Evolutionary conservation across 1,140 invertebrate species (phyloP), one percentile per base, ranked within the genome.

Genomic region (Lasioglossum baleicum): DNA sequence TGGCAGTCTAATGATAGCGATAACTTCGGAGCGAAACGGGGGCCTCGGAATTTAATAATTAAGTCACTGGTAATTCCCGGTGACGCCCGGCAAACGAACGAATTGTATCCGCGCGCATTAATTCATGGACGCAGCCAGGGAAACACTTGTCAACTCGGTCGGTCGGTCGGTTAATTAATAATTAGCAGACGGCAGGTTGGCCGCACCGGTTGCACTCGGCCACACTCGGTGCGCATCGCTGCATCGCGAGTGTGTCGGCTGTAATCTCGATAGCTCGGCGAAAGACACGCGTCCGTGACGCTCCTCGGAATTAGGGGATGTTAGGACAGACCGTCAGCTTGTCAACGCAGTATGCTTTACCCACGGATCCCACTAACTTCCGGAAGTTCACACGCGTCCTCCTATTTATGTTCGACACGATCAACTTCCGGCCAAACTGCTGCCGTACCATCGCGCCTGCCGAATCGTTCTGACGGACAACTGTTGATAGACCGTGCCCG

Each of bases 251-350:
- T 44, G 35, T 35, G 35, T 35, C 35, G 31, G 17, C 51, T 15
- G 56, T 68, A 56, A 17, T 15, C 20, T 40, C 40, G 2, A n/a
- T 40, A 58, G 42, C 64, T 26, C 40, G 53, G 17, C 31, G 60
- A 68, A 42, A 26, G 74, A 68, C 63, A 31, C 35, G 5, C 44
- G 13, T 40, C 40, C 5, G 40, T 20, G 26, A 10, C 31, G 51
- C 17, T 67, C 20, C 26, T 17, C 40, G 42, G 65, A 76, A 76
- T 76, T 76, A 76, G 60, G 68, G 58, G 74, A 48, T 35, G 53
- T 22, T n/a, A 20, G 17, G 65, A n/a, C 67, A 2, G 26, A 51
- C 58, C 65, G 53, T 69, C 65, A 48, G 53, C 53, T 53, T 22
- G 22, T 76, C 68, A 60, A 48, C 44, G 65, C 64, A 2, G 22